These are phyloP conservation scores for Tetragnatha versicolor DNA, from an alignment of 1,140 invertebrate genomes.

Conservation along the genomic window DNA sequence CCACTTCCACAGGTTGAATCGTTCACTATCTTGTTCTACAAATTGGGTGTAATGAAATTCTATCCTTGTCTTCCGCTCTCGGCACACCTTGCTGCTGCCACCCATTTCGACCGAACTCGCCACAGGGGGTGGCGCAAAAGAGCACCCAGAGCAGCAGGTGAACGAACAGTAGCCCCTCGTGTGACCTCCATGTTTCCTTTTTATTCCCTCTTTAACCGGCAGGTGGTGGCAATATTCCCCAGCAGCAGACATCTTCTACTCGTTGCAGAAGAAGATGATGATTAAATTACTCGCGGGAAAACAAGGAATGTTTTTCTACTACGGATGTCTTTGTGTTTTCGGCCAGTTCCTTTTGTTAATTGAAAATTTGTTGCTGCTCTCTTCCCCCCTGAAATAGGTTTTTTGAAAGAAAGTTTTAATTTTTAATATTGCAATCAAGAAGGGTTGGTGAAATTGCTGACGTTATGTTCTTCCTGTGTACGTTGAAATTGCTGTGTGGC, in stretches of 20 bases:
- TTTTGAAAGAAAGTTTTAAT: too few relatives aligned
- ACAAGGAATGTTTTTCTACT: too few relatives aligned
- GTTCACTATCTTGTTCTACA: not conserved
- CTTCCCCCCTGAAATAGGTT: too few relatives aligned
- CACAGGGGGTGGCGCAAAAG: conserved; percentile 20
- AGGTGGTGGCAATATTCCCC: not conserved
- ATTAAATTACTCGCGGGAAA: too few relatives aligned
- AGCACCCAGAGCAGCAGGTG: conserved; percentile 19
- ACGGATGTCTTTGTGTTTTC: too few relatives aligned
- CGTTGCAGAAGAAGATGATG: too few relatives aligned
- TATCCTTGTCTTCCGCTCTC: not conserved
- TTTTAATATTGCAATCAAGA: too few relatives aligned
- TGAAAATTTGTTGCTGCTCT: too few relatives aligned
- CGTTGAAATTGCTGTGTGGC: too few relatives aligned
- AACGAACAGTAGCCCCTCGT: conserved; percentile 32
- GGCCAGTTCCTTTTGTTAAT: too few relatives aligned
- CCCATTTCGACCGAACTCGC: conserved; percentile 8
- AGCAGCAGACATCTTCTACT: not conserved
- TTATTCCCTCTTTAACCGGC: not conserved
- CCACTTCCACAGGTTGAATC: conserved; percentile 23
- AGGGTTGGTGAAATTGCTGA: too few relatives aligned
- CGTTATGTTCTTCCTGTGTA: too few relatives aligned
- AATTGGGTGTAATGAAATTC: not conserved
- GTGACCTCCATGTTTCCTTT: not conserved
- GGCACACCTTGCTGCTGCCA: conserved; percentile 33